These are phyloP conservation scores for Sapajus apella DNA, from an alignment of 2,113 vertebrate species.

Conservation along the genomic window DNA sequence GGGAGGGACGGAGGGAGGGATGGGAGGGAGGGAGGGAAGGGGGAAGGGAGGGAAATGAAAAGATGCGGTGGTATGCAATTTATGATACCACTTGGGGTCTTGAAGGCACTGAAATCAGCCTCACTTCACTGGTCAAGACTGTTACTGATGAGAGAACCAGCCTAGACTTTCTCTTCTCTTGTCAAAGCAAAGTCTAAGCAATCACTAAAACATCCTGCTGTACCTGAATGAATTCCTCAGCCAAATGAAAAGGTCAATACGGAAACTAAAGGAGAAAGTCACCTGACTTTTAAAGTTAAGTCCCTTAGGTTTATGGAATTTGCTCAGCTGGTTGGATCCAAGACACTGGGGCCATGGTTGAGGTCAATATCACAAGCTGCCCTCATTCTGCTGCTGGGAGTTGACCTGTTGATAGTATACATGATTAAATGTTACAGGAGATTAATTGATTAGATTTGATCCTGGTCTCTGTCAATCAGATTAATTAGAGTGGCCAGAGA, in stretches of 20 bases:
- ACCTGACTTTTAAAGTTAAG: background rate
- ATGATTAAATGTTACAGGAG: background rate
- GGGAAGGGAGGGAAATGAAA: too few relatives aligned
- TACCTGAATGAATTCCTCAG: background rate
- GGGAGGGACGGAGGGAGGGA: too few relatives aligned
- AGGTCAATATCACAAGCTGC: background rate
- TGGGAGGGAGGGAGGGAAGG: fast-evolving
- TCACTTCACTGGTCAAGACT: background rate
- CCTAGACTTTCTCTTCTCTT: background rate
- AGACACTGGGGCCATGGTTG: background rate
- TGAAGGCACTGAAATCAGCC: background rate
- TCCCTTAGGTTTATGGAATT: background rate
- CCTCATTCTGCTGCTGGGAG: background rate
- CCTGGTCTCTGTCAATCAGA: background rate
- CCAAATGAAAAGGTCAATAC: background rate
- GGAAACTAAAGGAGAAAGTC: conserved; percentile 20
- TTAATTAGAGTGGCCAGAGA: background rate
- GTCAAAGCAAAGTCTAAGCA: background rate
- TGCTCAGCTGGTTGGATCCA: background rate
- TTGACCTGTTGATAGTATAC: background rate
- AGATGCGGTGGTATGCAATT: background rate
- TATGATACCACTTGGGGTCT: background rate
- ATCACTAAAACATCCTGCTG: background rate
- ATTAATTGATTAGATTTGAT: background rate
- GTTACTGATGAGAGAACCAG: background rate